Evolutionary conservation across 1,140 invertebrate species (phyloP).

Genomic region (Drosophila neocordata): DNA sequence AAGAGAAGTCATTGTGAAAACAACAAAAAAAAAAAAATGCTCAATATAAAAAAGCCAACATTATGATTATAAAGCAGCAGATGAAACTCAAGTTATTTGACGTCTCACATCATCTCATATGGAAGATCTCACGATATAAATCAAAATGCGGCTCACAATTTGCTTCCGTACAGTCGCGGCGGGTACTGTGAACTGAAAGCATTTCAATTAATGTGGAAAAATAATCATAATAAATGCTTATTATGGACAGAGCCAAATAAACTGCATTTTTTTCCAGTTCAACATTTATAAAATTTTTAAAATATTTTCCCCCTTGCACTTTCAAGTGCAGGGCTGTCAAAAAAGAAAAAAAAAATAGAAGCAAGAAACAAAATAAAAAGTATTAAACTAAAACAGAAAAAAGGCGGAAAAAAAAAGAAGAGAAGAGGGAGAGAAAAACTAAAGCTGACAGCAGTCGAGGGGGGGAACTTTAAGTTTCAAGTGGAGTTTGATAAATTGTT

Average conservation of each 20-base stretch:
- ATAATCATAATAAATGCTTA: slow-evolving; percentile 54
- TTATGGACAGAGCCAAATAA: slow-evolving; percentile 17
- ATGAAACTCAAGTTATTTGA: slow-evolving; percentile 4
- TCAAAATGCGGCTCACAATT: slow-evolving; percentile 23
- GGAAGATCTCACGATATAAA: slow-evolving; percentile 21
- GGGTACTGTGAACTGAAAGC: slow-evolving; percentile 17
- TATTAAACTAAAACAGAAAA: neutral
- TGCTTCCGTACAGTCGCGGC: slow-evolving; percentile 24
- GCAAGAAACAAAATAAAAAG: neutral
- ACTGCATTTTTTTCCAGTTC: neutral
- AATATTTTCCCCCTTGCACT: neutral
- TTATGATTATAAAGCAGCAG: neutral
- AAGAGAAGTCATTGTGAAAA: slow-evolving; percentile 15
- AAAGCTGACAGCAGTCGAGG: slow-evolving; percentile 2
- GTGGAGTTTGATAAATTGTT: slow-evolving; percentile 15
- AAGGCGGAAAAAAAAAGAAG: neutral
- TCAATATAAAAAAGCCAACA: slow-evolving; percentile 4
- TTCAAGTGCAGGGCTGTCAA: slow-evolving; percentile 3
- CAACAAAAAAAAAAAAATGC: slow-evolving; percentile 4
- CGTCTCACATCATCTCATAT: neutral
- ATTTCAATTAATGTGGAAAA: slow-evolving; percentile 65
- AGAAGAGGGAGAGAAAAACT: neutral
- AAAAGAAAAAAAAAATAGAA: neutral
- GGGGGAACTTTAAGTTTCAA: neutral
- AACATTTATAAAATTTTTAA: neutral